These are phyloP conservation scores for Drosophila parvula DNA, from an alignment of 1,140 invertebrate genomes.

Conservation along the genomic window DNA sequence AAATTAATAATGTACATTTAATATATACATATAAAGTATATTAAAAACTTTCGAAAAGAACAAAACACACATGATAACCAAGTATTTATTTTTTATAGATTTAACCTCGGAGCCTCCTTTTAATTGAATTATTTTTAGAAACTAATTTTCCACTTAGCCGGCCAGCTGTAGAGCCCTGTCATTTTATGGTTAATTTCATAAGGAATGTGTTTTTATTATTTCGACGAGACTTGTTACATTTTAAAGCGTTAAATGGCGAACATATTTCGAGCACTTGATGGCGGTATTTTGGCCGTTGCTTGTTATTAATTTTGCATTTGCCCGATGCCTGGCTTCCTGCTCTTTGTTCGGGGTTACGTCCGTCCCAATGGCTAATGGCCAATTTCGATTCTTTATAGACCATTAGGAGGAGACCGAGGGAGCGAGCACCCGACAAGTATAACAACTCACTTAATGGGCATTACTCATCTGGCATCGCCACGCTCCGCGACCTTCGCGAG, in stretches of 20 bases:
- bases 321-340: slow-evolving; percentile 52
- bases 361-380: slow-evolving; percentile 56
- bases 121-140: slow-evolving; percentile 23
- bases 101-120: not conserved
- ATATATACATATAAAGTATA: not conserved
- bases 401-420: slow-evolving; percentile 49
- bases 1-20: not conserved
- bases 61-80: not conserved
- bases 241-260: slow-evolving; percentile 58
- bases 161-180: slow-evolving; percentile 1
- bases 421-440: slow-evolving; percentile 42
- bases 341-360: slow-evolving; percentile 57
- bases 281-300: slow-evolving; percentile 33
- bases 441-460: slow-evolving; percentile 60
- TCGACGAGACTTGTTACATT: slow-evolving; percentile 64
- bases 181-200: slow-evolving; percentile 30
- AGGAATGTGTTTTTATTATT: slow-evolving; percentile 29
- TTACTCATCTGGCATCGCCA: slow-evolving; percentile 63
- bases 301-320: slow-evolving; percentile 50
- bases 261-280: slow-evolving; percentile 34
- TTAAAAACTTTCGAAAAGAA: slow-evolving; percentile 1
- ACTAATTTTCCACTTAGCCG: slow-evolving; percentile 5
- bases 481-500: slow-evolving; percentile 61
- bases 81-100: not conserved
- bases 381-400: slow-evolving; percentile 66